Conservation (phyloP, 2,888 invertebrate species). For the Polyommatus iphigenia region DNA sequence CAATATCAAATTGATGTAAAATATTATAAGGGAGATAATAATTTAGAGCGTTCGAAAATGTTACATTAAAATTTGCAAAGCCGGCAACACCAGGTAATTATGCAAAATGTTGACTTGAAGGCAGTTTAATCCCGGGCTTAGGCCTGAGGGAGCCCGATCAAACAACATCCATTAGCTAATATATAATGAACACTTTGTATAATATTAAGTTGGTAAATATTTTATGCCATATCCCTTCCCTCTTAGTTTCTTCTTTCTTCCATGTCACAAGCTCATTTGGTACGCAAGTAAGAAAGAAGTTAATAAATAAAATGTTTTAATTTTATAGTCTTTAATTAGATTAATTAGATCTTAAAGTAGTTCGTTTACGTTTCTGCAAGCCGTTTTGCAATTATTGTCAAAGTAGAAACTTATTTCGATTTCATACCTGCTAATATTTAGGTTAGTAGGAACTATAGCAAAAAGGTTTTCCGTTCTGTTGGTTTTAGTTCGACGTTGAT, state of each 20-base stretch:
- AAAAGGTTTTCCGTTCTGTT: background rate
- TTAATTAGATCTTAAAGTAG: background rate
- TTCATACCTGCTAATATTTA: background rate
- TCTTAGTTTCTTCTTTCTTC: background rate
- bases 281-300: background rate
- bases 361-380: background rate
- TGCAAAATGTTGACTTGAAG: conserved; percentile 24
- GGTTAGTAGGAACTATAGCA: conserved; percentile 3
- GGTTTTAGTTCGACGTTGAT: background rate
- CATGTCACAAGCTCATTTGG: background rate
- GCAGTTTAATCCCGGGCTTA: conserved; percentile 16
- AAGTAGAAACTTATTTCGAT: background rate
- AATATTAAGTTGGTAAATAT: conserved; percentile 9
- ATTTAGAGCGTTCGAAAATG: background rate
- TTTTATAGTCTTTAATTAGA: background rate
- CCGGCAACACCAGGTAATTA: conserved; percentile 24
- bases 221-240: background rate
- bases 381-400: background rate
- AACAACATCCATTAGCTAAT: conserved; percentile 27
- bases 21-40: background rate
- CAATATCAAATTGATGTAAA: background rate
- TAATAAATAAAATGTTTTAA: background rate
- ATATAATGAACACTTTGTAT: background rate
- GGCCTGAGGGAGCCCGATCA: background rate
- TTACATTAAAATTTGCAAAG: conserved; percentile 21